Evolutionary conservation across 1,140 invertebrate genomes (phyloP), one percentile per base, ranked within the genome.

Genomic region (Bombus pyrosoma): DNA sequence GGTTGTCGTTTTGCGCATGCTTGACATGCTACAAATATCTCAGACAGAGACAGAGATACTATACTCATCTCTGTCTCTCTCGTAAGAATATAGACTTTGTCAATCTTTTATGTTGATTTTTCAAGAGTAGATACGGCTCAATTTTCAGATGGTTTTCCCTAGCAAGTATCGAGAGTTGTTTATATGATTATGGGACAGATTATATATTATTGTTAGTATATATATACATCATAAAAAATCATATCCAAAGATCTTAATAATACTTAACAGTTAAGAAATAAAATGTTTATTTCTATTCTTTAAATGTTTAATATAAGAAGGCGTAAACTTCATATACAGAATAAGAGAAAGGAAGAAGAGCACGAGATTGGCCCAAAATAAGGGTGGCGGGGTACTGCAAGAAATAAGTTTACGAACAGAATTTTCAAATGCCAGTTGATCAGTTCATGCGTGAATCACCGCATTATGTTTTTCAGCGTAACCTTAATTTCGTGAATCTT

Each of bases 401-500:
- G 62, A 37, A 69, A 72, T n/a, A 66, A 75, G 53, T 79, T 85
- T 22, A 28, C 1, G 71, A 73, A 43, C 66, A n/a, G 32, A 15
- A 71, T 79, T 79, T 68, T 53, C 28, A 89, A 86, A 86, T 59
- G 15, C 66, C 37, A 71, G 57, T 73, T 37, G 34, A 69, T 78
- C 43, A 41, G 69, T 85, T 69, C 18, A 53, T 39, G 73, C 34
- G 64, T 76, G 39, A 66, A 32, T 34, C 43, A 41, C 12, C 34
- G 28, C 37, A 72, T 78, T 73, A 25, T 22, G 22, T 82, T 34
- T 83, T n/a, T 22, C 22, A 59, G 12, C 47, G 69, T 90, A 90
- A 90, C 89, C 89, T 90, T 75, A 79, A 90, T 57, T 37, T 81
- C 59, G 32, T 39, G 25, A 18, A n/a, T 6, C 25, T 86, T 34